Base-by-base conservation (phyloP, 2,888 invertebrate genomes). In the Eupelmus urozonus region DNA sequence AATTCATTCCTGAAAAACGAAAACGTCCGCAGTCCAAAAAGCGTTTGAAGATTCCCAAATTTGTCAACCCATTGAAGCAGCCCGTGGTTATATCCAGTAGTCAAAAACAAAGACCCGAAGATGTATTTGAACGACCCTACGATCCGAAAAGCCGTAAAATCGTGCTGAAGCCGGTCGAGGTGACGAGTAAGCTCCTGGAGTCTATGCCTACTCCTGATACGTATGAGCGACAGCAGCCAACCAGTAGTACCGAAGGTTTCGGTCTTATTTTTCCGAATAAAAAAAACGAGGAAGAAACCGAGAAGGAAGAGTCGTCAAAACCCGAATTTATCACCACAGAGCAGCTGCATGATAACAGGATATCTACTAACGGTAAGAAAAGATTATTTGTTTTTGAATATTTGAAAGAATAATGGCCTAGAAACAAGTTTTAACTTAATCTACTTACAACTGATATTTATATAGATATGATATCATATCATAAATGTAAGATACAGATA, bases 271-370 rank as follows among this genome's bases (percentile, higher is more conserved):
- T 84, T 77, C 89, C 89, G 3, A 20, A 79, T 29, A 84, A 86
- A 34, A 87, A 85, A 76, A 57, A 62, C 63, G 76, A 76, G 9
- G 83, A 84, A 51, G 80, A 76, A 18, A 83, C 85, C n/a, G 83
- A 84, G n/a, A 83, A 83, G 18, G 65, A 85, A 27, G 83, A 84
- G 60, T 67, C 70, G 20, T 20, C 5, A 9, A 83, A 83, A 49
- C 88, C 83, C 72, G 87, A 89, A 73, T 87, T 91, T 45, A 93
- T 95, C 80, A 92, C 93, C 3, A 92, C 92, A 72, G 92, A 93
- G 83, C 93, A 95, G 88, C 89, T 96, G 49, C 90, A 92, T 72
- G 90, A 91, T 45, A 95, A 96, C 82, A 93, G 94, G 87, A 92
- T 97, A 81, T 92, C 94, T 2, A 90, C 90, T 62, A 93, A 93